Evolutionary conservation across 2,113 vertebrate genomes (phyloP), one percentile per base, ranked within the genome.

Genomic region (Ammodytes dubius): DNA sequence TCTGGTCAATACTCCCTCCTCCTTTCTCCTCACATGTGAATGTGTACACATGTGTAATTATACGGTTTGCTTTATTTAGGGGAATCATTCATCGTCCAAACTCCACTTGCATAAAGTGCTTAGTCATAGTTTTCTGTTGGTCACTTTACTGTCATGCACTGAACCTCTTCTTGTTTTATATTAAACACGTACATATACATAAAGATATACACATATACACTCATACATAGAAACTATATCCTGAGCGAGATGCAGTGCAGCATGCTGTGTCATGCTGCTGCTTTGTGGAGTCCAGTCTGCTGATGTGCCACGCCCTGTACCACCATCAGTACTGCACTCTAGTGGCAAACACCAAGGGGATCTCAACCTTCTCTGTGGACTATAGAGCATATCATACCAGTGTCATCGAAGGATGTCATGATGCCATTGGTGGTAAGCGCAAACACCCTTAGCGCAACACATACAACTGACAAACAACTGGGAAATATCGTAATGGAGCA

Each of bases 221-320:
- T 59, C 7, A 42, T 17, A 42, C 37, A 76, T 42, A 19, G 27
- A 43, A 47, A 19, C 1, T 56, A 2, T 56, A 13, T 72, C 37
- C 58, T 64, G 57, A 1, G 14, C 50, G 56, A 49, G 45, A 69
- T 76, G 80, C 65, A 64, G 73, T 61, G 59, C 77, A 61, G 54
- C 57, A 72, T 84, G 63, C 57, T 68, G 46, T 52, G 56, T 67
- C 71, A 27, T 45, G 66, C 70, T 66, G 77, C 50, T 13, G 68
- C 54, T 66, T 52, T 80, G 72, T 90, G 49, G 64, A 77, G 46
- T 81, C 66, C 65, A 47, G 46, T 65, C 57, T 60, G 59, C 77
- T 53, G 14, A 59, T 42, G 87, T 79, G 92, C 94, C 94, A 95
- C 94, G 43, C 94, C 94, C 93, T 85, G 58, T 63, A 52, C 43